A percentile compares a stretch with the other conserved stretches of the same genome.
Conservation (phyloP, 2,888 invertebrate species). For the Hermaeophaga mercurialis region DNA sequence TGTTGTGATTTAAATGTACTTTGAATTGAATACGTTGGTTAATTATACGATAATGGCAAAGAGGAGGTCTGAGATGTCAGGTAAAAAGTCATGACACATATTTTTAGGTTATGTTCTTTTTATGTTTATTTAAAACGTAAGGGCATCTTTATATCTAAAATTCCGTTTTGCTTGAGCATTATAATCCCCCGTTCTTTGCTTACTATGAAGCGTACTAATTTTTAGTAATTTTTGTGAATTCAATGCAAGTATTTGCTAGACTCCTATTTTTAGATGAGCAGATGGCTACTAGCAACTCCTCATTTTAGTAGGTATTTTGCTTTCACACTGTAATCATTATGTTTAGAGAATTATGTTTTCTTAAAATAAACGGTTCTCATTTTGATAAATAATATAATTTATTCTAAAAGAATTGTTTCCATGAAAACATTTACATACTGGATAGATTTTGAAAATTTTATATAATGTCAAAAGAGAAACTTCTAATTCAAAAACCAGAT, state of each 20-base stretch:
- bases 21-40: constrained; percentile 3
- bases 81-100: constrained; percentile 30
- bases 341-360: neutral
- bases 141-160: neutral
- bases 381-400: no score
- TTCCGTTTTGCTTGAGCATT: no score
- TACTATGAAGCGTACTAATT: no score
- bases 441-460: no score
- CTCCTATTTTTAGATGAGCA: constrained; percentile 14
- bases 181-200: no score
- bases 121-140: neutral
- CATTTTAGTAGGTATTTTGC: neutral
- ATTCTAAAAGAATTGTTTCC: no score
- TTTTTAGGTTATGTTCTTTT: constrained; percentile 33
- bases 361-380: neutral
- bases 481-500: no score
- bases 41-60: constrained; percentile 14
- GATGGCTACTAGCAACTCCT: constrained; percentile 13
- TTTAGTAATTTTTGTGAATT: no score
- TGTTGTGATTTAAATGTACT: constrained; percentile 9
- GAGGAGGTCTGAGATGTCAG: constrained; percentile 27
- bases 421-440: no score
- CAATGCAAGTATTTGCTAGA: no score
- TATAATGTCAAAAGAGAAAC: no score
- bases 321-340: neutral